Evolutionary conservation across 2,797 vertebrate genomes (phyloP), one percentile per base, ranked within the genome.

Genomic region (Hyperoplus immaculatus): DNA sequence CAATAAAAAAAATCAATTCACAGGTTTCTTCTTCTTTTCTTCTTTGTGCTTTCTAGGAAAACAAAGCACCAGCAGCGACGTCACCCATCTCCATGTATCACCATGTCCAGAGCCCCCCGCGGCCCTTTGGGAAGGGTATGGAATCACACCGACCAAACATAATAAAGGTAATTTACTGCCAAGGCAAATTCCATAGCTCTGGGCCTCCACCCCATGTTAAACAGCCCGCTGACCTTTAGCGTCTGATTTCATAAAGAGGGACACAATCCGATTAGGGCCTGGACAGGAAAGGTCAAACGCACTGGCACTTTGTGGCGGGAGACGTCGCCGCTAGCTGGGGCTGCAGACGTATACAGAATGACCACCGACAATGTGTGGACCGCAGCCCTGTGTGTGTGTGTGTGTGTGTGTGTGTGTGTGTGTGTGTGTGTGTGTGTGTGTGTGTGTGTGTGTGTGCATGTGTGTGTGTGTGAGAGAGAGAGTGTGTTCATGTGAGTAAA

Each of bases 81-180:
- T 14, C 67, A 72, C 83, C 75, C 60, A 78, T 89, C 78, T 86
- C 75, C 90, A 94, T 89, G 83, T 80, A 78, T 82, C 81, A 80
- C 81, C 71, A 64, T 59, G 62, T 80, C 77, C 84, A 58, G 77
- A 61, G 43, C 82, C 86, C 89, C 1, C 46, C 53, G 56, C 88
- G 29, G 29, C 29, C 29, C 88, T 87, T 87, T 72, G 79, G 80
- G 81, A 85, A 85, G 78, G 84, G 58, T 89, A 80, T 78, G 73
- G 88, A 88, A 92, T 88, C 96, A 96, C 96, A 95, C 91, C 94
- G 94, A 92, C 93, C 94, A 96, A 97, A 97, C 96, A 96, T 96
- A 97, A 97, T 98, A 96, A 97, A 96, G 96, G 96, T 97, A 97
- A 97, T 98, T 97, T 97, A 97, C 95, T 97, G 96, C 96, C 95